Base-by-base conservation (phyloP, 2,888 invertebrate species). In the Oscheius myriophilus region DNA sequence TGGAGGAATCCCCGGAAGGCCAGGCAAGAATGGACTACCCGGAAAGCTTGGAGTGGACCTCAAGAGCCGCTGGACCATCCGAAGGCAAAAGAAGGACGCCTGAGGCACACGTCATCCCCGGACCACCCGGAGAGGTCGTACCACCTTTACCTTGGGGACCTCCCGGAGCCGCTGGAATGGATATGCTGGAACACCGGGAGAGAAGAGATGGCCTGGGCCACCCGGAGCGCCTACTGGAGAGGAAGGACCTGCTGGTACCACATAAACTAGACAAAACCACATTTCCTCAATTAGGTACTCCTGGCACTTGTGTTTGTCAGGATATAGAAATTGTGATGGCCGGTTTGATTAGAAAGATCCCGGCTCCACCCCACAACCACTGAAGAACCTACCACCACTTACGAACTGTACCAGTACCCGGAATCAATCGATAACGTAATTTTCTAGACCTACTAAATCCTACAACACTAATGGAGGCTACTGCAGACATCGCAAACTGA, bases 311-410 rank as follows among this genome's bases (percentile, higher is more conserved):
- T 65, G 86, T 86, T 9, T 86, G 86, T 69, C 84, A 82, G 67
- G 86, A 86, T 64, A 86, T 86, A 0, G 86, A 86, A 74, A 86
- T 86, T 18, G 84, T 86, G 23, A 82, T 86, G 71, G 73, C 79
- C 42, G 82, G 82, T 65, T 75, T 73, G 59, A 78, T 75, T 55
- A 76, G 78, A 46, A 58, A 73, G 45, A 72, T 76, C 58, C 76
- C 78, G 18, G 78, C 78, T 41, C 76, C 76, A 69, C 9, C 33
- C 54, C 12, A 68, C 54, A 6, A 58, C 69, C 6, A 16, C 62
- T 16, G 49, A 26, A 14, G 43, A 18, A 14, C 25, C 18, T 1
- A 18, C 53, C 2, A 42, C 64, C 0, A 7, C 12, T 46, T 0
- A 55, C 54, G 41, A 33, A 21, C 3, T 4, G n/a, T 49, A 49